phyloP scores from a whole-genome alignment of 2,888 invertebrate species.

The Cantharis lateralis region DNA sequence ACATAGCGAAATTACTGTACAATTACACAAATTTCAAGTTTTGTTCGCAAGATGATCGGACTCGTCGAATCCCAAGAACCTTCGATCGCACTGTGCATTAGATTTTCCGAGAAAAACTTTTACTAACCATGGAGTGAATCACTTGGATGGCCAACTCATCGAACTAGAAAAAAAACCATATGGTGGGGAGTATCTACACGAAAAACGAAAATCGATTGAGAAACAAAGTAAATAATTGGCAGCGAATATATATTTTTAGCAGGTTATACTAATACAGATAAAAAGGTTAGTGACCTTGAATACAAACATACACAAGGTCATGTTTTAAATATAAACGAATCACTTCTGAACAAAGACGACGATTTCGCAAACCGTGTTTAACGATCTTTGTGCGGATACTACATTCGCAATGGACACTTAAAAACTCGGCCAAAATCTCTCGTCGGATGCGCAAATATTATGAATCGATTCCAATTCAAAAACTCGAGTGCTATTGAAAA shows the following conservation, averaged over 20 bases:
- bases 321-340: not conserved
- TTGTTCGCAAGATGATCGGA: not conserved
- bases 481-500: not conserved
- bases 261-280: conserved; percentile 1
- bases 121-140: not conserved
- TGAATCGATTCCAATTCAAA: not conserved
- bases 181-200: not conserved
- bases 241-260: not conserved
- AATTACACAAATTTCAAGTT: not conserved
- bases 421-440: not conserved
- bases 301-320: conserved; percentile 3
- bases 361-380: not conserved
- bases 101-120: not conserved
- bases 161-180: not conserved
- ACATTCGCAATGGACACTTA: no score
- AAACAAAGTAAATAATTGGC: not conserved
- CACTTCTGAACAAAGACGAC: not conserved
- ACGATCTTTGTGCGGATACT: not conserved
- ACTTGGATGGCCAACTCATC: not conserved
- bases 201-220: not conserved
- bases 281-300: conserved; percentile 4
- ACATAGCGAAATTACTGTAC: not conserved
- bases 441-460: not conserved
- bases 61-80: not conserved
- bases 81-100: not conserved